Percentiles rank a stretch among this genome's conserved stretches.
phyloP scores from a whole-genome alignment of 2,888 invertebrate genomes.

The Invenusta paracnida region DNA sequence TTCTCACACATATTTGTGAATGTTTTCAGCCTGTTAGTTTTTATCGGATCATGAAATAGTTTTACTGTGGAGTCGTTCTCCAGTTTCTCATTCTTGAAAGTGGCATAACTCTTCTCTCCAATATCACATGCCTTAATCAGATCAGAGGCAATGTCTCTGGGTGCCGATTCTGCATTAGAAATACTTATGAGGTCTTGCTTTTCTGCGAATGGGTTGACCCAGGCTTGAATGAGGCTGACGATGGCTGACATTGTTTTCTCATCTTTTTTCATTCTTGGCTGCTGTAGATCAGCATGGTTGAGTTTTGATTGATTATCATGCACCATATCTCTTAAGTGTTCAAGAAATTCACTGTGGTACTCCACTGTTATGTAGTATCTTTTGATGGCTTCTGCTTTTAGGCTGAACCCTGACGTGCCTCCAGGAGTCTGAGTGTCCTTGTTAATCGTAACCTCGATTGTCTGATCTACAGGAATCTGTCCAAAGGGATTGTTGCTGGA shows the following conservation, averaged over 20 bases:
- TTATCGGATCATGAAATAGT: constrained; percentile 46
- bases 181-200: constrained; percentile 38
- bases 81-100: constrained; percentile 45
- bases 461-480: background rate
- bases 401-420: no score
- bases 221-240: constrained; percentile 38
- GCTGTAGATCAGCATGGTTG: constrained; percentile 35
- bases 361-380: no score
- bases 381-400: no score
- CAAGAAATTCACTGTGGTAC: no score
- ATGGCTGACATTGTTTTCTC: constrained; percentile 44
- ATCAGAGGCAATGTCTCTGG: no score
- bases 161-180: constrained; percentile 35
- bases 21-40: constrained; percentile 32
- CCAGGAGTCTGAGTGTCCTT: background rate
- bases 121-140: constrained; percentile 43
- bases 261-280: constrained; percentile 42
- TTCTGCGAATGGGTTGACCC: constrained; percentile 44
- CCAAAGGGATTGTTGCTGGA: background rate
- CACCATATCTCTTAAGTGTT: no score
- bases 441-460: background rate
- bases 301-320: constrained; percentile 20
- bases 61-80: constrained; percentile 41
- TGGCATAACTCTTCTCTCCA: constrained; percentile 44
- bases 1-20: constrained; percentile 35